These are phyloP conservation scores for Eleutherodactylus coqui DNA, from an alignment of 2,797 vertebrate species.

Conservation along the genomic window DNA sequence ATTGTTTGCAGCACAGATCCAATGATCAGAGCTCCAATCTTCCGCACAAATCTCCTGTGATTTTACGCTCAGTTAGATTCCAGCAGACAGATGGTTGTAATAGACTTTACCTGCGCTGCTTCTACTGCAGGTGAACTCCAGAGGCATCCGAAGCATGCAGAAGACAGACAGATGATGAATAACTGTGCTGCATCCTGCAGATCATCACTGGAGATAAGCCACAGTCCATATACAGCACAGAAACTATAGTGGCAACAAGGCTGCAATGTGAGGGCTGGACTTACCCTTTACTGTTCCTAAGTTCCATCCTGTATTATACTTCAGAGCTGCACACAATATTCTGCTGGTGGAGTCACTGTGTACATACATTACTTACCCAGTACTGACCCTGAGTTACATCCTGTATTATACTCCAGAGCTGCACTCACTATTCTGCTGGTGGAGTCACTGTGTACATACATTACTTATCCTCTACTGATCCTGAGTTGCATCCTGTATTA, in stretches of 20 bases:
- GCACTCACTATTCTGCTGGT: too few species aligned
- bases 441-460: too few species aligned
- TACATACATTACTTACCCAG: not conserved
- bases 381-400: too few species aligned
- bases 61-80: not conserved
- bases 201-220: not conserved
- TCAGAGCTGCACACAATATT: too few species aligned
- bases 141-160: not conserved
- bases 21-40: not conserved
- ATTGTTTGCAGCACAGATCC: not conserved
- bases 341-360: too few species aligned
- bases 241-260: not conserved
- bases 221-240: not conserved
- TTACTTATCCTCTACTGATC: too few species aligned
- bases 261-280: not conserved
- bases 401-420: too few species aligned
- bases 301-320: too few species aligned
- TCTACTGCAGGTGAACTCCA: not conserved
- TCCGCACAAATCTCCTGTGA: constrained; percentile 12
- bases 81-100: constrained; percentile 1
- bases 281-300: too few species aligned
- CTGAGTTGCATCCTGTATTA: too few species aligned
- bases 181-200: not conserved
- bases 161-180: not conserved
- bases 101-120: not conserved